Conservation (phyloP, 1,140 invertebrate genomes). For the Formica exsecta region DNA sequence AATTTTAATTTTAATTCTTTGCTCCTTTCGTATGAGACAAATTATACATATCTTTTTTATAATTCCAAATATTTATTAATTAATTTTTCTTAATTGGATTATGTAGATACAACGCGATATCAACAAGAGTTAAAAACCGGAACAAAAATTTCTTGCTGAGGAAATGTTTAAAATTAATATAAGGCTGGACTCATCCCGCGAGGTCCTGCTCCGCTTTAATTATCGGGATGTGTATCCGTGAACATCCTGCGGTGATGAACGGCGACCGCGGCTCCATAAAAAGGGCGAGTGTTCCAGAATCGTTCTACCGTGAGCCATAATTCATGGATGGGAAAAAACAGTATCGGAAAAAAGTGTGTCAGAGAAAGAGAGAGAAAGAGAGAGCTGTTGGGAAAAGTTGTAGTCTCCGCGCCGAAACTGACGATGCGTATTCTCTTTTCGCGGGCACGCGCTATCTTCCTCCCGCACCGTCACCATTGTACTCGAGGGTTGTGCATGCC, state of each 20-base stretch:
- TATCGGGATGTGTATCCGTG: slow-evolving; percentile 57
- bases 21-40: background rate
- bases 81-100: background rate
- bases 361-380: slow-evolving; percentile 13
- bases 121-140: background rate
- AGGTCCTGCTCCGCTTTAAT: slow-evolving; percentile 62
- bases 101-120: background rate
- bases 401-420: slow-evolving; percentile 63
- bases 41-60: background rate
- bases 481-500: slow-evolving; percentile 71
- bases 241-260: slow-evolving; percentile 58
- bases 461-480: slow-evolving; percentile 74
- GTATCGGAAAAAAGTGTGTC: slow-evolving; percentile 61
- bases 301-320: slow-evolving; percentile 68
- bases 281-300: slow-evolving; percentile 50
- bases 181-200: slow-evolving; percentile 26
- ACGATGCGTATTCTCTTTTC: slow-evolving; percentile 60
- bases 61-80: background rate
- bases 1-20: background rate
- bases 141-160: slow-evolving; percentile 34
- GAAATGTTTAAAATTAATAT: slow-evolving; percentile 51
- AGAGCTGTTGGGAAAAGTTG: slow-evolving; percentile 41
- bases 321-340: slow-evolving; percentile 74
- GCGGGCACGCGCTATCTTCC: slow-evolving; percentile 55
- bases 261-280: slow-evolving; percentile 59